phyloP scores from a whole-genome alignment of 2,797 vertebrate species.

The Garrulus glandarius region DNA sequence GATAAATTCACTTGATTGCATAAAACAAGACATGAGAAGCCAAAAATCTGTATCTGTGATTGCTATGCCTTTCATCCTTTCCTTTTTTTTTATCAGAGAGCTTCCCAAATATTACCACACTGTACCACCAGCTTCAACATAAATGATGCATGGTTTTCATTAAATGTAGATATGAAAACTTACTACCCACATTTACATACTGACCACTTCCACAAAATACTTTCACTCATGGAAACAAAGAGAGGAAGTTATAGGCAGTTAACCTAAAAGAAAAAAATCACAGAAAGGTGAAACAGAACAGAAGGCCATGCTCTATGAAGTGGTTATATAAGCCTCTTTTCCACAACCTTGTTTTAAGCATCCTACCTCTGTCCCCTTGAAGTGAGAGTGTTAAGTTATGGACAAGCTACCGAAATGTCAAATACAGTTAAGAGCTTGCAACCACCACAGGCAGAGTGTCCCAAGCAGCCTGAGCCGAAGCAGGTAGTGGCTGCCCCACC shows the following conservation, averaged over 20 bases:
- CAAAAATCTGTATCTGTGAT: neutral
- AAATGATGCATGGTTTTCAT: neutral
- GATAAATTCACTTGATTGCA: neutral
- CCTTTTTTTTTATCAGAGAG: neutral
- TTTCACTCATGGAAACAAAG: neutral
- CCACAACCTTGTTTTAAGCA: neutral
- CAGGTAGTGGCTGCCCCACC: rapidly evolving
- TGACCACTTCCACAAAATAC: neutral
- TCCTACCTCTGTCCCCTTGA: neutral
- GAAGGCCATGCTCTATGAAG: neutral
- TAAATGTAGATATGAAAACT: neutral
- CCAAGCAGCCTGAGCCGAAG: neutral
- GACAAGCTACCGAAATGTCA: neutral
- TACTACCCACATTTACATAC: neutral
- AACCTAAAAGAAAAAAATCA: neutral
- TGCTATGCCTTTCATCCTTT: neutral
- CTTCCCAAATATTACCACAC: neutral
- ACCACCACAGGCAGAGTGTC: neutral
- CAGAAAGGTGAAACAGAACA: neutral
- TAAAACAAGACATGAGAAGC: neutral
- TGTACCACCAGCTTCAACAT: neutral
- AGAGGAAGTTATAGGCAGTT: neutral
- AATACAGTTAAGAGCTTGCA: neutral
- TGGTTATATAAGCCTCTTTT: neutral
- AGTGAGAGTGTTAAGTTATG: neutral